Conservation (phyloP, 2,888 invertebrate genomes). For the Clivina fossor region DNA sequence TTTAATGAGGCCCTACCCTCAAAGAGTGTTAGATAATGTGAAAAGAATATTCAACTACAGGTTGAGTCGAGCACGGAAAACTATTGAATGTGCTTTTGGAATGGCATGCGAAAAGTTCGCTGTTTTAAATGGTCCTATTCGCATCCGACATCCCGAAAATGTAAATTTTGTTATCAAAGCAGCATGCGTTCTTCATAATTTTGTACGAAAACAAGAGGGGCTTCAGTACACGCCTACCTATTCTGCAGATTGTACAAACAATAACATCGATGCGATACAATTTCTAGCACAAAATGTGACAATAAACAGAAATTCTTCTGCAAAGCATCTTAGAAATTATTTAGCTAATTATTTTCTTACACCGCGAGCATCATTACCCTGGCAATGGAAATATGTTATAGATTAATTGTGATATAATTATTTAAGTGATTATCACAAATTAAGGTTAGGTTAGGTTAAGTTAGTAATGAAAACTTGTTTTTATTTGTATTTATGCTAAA, state of each 20-base stretch:
- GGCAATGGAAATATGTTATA: constrained; percentile 37
- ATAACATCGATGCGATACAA: constrained; percentile 5
- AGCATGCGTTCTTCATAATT: constrained; percentile 39
- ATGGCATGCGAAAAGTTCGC: constrained; percentile 39
- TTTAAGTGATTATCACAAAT: too few relatives aligned
- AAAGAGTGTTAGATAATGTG: constrained; percentile 37
- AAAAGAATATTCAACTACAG: constrained; percentile 40
- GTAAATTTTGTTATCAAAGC: constrained; percentile 37
- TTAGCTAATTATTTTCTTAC: constrained; percentile 35
- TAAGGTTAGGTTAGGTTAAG: too few relatives aligned
- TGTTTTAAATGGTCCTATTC: constrained; percentile 37
- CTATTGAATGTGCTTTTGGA: constrained; percentile 37
- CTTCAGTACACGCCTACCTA: constrained; percentile 27
- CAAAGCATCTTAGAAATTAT: constrained; percentile 32
- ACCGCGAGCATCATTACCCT: constrained; percentile 34
- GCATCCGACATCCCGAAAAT: constrained; percentile 33
- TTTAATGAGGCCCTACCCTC: constrained; percentile 42
- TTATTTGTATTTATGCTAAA: too few relatives aligned
- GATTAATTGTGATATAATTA: not conserved
- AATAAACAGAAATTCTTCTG: constrained; percentile 24
- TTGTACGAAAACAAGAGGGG: constrained; percentile 36
- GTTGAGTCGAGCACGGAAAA: constrained; percentile 37
- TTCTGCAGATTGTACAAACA: constrained; percentile 20
- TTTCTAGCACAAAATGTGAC: constrained; percentile 13
- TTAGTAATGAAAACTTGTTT: too few relatives aligned